Percentiles rank a stretch among this genome's conserved stretches.
Evolutionary conservation across 2,888 invertebrate species (phyloP).

Genomic region (Horisme vitalbata): DNA sequence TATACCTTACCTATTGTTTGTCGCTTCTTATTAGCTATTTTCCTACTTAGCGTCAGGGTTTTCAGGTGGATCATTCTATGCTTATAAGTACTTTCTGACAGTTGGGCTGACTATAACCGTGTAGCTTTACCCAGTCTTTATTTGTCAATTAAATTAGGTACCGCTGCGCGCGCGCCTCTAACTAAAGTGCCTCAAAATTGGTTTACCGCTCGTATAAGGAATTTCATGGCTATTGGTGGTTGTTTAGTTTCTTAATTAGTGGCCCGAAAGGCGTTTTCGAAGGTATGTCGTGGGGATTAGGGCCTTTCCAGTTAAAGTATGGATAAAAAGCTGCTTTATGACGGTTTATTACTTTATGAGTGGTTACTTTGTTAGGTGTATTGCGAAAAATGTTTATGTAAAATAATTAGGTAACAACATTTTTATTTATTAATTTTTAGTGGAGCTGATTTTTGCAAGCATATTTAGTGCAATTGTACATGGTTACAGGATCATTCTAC

Average conservation of each 20-base stretch:
- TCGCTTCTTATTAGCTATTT: no score
- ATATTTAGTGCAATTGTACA: no score
- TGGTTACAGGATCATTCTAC: no score
- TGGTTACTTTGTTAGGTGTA: conserved; percentile 38
- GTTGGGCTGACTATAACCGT: background rate
- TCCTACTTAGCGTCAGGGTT: no score
- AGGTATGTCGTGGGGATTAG: conserved; percentile 58
- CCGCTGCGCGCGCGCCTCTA: conserved; percentile 56
- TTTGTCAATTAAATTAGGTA: conserved; percentile 68
- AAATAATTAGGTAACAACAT: no score
- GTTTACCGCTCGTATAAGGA: conserved; percentile 74
- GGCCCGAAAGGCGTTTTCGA: conserved; percentile 53
- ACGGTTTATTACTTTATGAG: conserved; percentile 62
- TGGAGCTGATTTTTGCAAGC: no score
- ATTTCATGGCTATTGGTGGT: conserved; percentile 74
- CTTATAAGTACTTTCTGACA: background rate
- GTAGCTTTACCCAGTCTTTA: conserved; percentile 44
- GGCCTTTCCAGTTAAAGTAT: conserved; percentile 53
- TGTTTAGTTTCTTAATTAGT: conserved; percentile 78
- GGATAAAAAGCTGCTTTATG: conserved; percentile 56
- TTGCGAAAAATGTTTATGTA: no score
- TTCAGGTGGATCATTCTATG: no score
- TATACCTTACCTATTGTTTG: no score
- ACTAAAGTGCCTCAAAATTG: conserved; percentile 72
- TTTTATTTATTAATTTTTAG: no score